Evolutionary conservation across 2,888 invertebrate species (phyloP), one percentile per base, ranked within the genome.

Genomic region (Rhagium mordax): DNA sequence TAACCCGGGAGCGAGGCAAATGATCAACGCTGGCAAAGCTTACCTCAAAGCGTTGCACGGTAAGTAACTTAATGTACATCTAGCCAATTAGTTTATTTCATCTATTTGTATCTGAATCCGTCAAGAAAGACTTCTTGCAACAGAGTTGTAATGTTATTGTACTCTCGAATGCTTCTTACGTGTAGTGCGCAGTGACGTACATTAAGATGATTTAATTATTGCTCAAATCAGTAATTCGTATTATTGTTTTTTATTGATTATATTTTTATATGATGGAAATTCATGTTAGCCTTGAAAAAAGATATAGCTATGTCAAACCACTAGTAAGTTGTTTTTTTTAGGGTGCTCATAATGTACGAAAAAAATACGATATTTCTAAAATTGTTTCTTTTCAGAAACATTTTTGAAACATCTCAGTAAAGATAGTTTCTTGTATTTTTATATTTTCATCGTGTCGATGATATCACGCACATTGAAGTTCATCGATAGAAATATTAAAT

Each of bases 1-100:
- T 90, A 97, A 97, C 90, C 97, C 97, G 71, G 96, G 96, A 79
- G 96, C 97, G 55, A 92, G 96, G 84, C 97, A 97, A 89, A 93
- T 98, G 91, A 96, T 98, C 89, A 94, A 95, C 83, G 95, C 97
- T 82, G 97, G 97, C 74, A 97, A 97, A 89, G 95, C 97, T 74
- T 97, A 97, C 88, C 91, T 98, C 83, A 98, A 98, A 89, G 96
- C 97, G 83, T 92, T 98, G 85, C 96, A 97, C 89, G 96, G 97
- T 97, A 90, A 94, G 94, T 91, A 77, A 76, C 79, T 80, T 74
- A 6, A 53, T 55, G 41, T 57, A 21, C 16, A 29, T 62, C 49
- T 68, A 33, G 21, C 33, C 62, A 66, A 55, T 65, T 70, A 73
- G 59, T 66, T 73, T 65, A 21, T 51, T 69, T 69, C 57, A 16